A percentile compares a stretch with the other conserved stretches of the same genome.
Evolutionary conservation across 2,888 invertebrate genomes (phyloP).

Genomic region (Parnassius smintheus): DNA sequence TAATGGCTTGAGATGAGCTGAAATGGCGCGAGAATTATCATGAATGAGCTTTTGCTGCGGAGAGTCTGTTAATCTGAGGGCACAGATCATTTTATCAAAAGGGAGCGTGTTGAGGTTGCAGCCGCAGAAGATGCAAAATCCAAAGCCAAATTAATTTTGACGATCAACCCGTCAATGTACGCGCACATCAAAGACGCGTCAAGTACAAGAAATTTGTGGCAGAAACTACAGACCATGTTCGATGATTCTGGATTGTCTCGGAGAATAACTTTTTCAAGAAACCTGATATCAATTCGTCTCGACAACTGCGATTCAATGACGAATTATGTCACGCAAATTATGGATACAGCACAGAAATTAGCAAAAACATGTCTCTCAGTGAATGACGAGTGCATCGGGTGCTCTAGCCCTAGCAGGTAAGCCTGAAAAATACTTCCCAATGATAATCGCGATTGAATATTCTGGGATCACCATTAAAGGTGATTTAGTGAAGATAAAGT

Average conservation of each 20-base stretch:
- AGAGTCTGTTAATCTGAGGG: constrained; percentile 27
- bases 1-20: constrained; percentile 1
- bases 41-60: neutral
- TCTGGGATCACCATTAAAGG: constrained; percentile 7
- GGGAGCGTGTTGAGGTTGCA: neutral
- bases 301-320: constrained; percentile 19
- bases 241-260: constrained; percentile 27
- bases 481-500: constrained; percentile 27
- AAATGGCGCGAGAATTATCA: constrained; percentile 14
- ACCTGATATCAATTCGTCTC: constrained; percentile 21
- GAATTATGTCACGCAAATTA: constrained; percentile 26
- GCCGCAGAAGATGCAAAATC: constrained; percentile 30
- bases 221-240: constrained; percentile 31
- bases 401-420: constrained; percentile 31
- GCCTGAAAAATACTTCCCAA: constrained; percentile 27
- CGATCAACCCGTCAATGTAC: constrained; percentile 32
- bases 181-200: constrained; percentile 31
- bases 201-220: constrained; percentile 29
- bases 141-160: constrained; percentile 31
- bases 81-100: constrained; percentile 25
- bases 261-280: constrained; percentile 23
- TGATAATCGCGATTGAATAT: constrained; percentile 30
- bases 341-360: constrained; percentile 31
- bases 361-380: constrained; percentile 32
- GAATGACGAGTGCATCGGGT: constrained; percentile 33